phyloP scores from a whole-genome alignment of 2,797 vertebrate genomes.

The Crypturellus tataupa region DNA sequence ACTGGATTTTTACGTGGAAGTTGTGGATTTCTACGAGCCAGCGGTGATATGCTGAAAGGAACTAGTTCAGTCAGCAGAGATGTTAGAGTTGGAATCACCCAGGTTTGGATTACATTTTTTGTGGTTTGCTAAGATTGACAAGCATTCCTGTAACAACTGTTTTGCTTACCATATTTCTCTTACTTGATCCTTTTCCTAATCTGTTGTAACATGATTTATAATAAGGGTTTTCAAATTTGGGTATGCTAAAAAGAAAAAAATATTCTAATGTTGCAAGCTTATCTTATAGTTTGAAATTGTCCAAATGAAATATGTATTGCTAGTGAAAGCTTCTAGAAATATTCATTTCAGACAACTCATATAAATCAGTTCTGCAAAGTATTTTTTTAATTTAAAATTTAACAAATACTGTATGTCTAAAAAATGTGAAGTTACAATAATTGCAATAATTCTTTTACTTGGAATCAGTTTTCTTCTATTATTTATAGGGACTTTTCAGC shows the following conservation, averaged over 20 bases:
- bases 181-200: neutral
- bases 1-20: constrained; percentile 91
- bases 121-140: neutral
- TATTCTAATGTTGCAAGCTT: neutral
- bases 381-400: neutral
- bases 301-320: neutral
- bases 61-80: constrained; percentile 90
- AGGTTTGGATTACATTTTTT: constrained; percentile 81
- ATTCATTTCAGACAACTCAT: neutral
- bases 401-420: neutral
- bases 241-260: neutral
- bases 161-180: neutral
- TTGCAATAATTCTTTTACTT: neutral
- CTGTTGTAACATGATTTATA: neutral
- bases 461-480: neutral
- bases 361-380: neutral
- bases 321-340: neutral
- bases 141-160: neutral
- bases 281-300: neutral
- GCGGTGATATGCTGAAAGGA: constrained; percentile 93
- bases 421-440: neutral
- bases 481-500: neutral
- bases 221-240: neutral
- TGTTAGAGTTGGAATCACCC: constrained; percentile 91
- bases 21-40: constrained; percentile 89